Evolutionary conservation across 2,113 vertebrate species (phyloP).

Genomic region (Nothoprocta perdicaria): DNA sequence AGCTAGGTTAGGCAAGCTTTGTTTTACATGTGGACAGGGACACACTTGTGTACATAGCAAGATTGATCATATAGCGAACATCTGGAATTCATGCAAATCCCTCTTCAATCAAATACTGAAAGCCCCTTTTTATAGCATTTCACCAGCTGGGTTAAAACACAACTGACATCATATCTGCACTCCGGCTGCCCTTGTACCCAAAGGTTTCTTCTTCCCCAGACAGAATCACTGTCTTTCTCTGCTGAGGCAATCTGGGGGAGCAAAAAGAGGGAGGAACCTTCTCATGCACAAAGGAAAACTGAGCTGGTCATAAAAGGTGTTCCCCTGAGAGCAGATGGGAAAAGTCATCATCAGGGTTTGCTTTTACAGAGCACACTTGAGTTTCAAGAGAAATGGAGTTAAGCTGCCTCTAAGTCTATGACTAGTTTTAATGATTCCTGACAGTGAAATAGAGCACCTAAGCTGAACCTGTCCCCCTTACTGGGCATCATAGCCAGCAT

Average conservation of each 20-base stretch:
- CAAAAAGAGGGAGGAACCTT: not conserved
- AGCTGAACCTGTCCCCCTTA: not conserved
- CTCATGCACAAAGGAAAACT: constrained; percentile 13
- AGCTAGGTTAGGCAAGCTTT: constrained; percentile 27
- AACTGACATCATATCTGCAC: constrained; percentile 48
- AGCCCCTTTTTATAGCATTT: constrained; percentile 17
- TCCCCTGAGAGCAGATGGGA: not conserved
- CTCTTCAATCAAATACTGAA: constrained; percentile 32
- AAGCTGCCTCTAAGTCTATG: not conserved
- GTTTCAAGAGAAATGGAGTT: not conserved
- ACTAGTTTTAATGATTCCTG: not conserved
- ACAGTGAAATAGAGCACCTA: not conserved
- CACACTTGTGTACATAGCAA: constrained; percentile 19
- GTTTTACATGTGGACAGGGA: constrained; percentile 49
- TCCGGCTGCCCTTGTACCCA: constrained; percentile 47
- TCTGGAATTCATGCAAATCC: constrained; percentile 62
- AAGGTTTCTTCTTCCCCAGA: constrained; percentile 12
- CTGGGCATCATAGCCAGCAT: not conserved
- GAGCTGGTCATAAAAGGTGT: constrained; percentile 13
- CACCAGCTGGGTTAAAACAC: constrained; percentile 51
- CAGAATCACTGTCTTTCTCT: not conserved
- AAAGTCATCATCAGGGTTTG: not conserved
- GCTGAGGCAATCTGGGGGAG: not conserved
- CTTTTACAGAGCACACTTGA: not conserved
- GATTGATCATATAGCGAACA: constrained; percentile 48